Base-by-base conservation (phyloP, 2,797 vertebrate species). In the Enteromius trimaculatus region DNA sequence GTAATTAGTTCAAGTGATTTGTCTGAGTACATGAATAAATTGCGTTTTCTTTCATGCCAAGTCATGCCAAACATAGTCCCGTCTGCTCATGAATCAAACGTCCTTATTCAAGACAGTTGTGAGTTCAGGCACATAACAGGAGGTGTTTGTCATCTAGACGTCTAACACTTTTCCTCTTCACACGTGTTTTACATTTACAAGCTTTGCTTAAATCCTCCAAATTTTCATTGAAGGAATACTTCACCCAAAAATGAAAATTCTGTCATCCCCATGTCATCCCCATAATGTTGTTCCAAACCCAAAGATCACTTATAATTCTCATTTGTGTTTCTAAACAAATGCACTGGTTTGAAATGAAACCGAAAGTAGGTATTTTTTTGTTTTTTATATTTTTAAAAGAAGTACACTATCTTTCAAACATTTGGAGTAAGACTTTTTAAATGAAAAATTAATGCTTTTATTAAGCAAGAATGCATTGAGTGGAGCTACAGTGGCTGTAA, bases 81-180 rank as follows among this genome's bases (percentile, higher is more conserved):
- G 71, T 80, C 79, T 37, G n/a, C 55, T 42, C 34, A 44, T 83
- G 81, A 47, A 66, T 83, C 81, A 83, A 66, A 42, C 74, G 47
- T n/a, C 42, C 55, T 34, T 47, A 31, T 44, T 21, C 3, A 23
- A 58, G 49, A 76, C 51, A 39, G 64, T 55, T 77, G 31, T 69
- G 78, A 39, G 65, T 69, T 80, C 65, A 76, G 53, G 53, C 74
- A 60, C 74, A 76, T 76, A 42, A 76, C 53, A 76, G 53, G 53
- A 76, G 53, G 74, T 76, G 74, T 76, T 76, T 76, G 74, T 76
- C 74, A 60, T 76, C 37, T 76, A 58, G 53, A 76, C 34, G n/a
- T 76, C 53, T 60, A 60, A 76, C 74, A 42, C 74, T 60, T 58
- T 76, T 76, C 74, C 74, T 76, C 74, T 53, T 76, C 53, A 60